Conservation (phyloP, 1,140 invertebrate genomes). For the Doryteuthis pealeii region DNA sequence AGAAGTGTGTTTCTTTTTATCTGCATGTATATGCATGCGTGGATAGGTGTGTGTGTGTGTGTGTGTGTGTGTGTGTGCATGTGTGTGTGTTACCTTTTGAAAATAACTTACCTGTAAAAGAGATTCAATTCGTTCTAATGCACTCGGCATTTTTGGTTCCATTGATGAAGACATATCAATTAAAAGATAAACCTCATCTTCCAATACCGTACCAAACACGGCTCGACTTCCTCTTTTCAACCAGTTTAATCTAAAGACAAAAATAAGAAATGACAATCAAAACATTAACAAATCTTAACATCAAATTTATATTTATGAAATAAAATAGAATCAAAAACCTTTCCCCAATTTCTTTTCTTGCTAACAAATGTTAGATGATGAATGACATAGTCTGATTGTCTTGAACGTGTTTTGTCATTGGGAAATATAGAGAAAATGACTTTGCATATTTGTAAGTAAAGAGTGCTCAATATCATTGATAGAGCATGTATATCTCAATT, state of each 20-base stretch:
- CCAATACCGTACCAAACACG: conserved; percentile 59
- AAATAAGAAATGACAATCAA: conserved; percentile 7
- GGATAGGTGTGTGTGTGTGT: neutral
- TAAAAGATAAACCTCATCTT: conserved; percentile 58
- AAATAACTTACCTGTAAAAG: conserved; percentile 46
- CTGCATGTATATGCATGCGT: neutral
- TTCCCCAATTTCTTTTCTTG: too few species aligned
- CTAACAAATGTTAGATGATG: too few species aligned
- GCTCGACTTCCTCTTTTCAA: conserved; percentile 57
- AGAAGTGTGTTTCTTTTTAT: too few species aligned
- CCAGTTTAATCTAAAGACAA: conserved; percentile 53
- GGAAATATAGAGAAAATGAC: too few species aligned
- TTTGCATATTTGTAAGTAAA: too few species aligned
- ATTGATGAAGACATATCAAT: conserved; percentile 59
- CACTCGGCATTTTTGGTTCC: conserved; percentile 56
- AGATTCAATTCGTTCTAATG: conserved; percentile 57
- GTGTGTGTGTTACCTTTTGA: neutral
- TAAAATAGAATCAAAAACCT: neutral
- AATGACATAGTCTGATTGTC: too few species aligned
- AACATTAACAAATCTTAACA: neutral
- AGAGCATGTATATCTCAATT: too few species aligned
- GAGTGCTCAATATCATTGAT: too few species aligned
- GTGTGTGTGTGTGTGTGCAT: neutral
- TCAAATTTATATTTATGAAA: too few species aligned
- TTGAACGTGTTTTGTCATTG: too few species aligned